A percentile compares a stretch with the other conserved stretches of the same genome.
phyloP scores from a whole-genome alignment of 2,797 vertebrate genomes.

The Helarctos malayanus region DNA sequence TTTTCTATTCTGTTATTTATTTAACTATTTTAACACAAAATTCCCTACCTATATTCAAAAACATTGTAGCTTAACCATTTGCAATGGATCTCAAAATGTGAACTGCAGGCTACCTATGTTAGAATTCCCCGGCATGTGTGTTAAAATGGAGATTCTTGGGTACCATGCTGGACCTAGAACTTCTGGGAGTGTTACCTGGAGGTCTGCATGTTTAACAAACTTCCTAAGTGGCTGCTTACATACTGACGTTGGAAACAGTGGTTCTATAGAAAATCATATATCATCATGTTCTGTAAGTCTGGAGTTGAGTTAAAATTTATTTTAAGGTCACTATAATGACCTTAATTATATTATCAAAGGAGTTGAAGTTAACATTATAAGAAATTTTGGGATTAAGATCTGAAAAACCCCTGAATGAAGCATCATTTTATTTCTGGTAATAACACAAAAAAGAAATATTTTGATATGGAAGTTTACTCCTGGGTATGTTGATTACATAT shows the following conservation, averaged over 20 bases:
- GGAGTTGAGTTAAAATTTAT: not conserved
- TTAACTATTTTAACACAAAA: not conserved
- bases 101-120: not conserved
- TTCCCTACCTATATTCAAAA: not conserved
- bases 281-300: not conserved
- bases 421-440: not conserved
- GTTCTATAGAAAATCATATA: not conserved
- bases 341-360: not conserved
- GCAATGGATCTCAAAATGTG: slow-evolving; percentile 5
- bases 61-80: not conserved
- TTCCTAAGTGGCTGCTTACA: not conserved
- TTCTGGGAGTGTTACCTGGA: not conserved
- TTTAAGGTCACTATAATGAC: not conserved
- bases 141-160: not conserved
- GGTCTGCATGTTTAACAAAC: not conserved
- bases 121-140: not conserved
- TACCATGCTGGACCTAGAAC: not conserved
- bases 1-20: not conserved
- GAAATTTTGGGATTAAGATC: not conserved
- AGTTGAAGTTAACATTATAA: not conserved
- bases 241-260: not conserved
- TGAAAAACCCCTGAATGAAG: not conserved
- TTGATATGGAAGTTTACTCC: not conserved
- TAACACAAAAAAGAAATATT: not conserved
- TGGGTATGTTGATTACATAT: not conserved